Evolutionary conservation across 2,888 invertebrate species (phyloP), one percentile per base, ranked within the genome.

Genomic region (Stegana nigrithorax): DNA sequence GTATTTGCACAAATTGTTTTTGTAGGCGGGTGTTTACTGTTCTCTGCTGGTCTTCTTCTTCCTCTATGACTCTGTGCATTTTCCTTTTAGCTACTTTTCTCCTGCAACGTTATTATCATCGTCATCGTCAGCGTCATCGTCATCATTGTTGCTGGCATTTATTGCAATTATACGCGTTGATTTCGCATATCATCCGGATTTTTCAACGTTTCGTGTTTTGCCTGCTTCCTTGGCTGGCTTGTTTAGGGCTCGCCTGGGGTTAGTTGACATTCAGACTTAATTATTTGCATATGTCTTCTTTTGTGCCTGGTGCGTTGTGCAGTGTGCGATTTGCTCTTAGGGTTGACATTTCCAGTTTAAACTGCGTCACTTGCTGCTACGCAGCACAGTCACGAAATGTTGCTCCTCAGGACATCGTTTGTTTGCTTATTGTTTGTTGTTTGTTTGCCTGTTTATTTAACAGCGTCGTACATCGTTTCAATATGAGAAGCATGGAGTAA

Each of bases 271-370:
- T 47, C 25, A 14, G n/a, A 25, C 14, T 47, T 55, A 36, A 55
- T 55, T 55, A 36, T 55, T 55, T 55, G 53, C 53, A 55, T 55
- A 55, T 55, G 53, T 55, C 27, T 29, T 10, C 53, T 36, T 55
- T 55, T 32, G 19, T 55, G 12, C 27, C 8, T 17, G 8, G 14
- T n/a, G 44, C n/a, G 44, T 14, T 3, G 4, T 39, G n/a, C 42
- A n/a, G 12, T 12, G n/a, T 8, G 39, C 39, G 7, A 4, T 5
- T 39, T 12, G 39, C 5, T 5, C 39, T 14, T 6, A 42, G 42
- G 42, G 42, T 42, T 42, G 42, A 7, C 14, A n/a, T n/a, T n/a
- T n/a, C n/a, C n/a, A n/a, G n/a, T n/a, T n/a, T n/a, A n/a, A n/a
- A n/a, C n/a, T n/a, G n/a, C n/a, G n/a, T n/a, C n/a, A n/a, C n/a